Base-by-base conservation (phyloP, 2,113 vertebrate species). In the Peromyscus maniculatus region DNA sequence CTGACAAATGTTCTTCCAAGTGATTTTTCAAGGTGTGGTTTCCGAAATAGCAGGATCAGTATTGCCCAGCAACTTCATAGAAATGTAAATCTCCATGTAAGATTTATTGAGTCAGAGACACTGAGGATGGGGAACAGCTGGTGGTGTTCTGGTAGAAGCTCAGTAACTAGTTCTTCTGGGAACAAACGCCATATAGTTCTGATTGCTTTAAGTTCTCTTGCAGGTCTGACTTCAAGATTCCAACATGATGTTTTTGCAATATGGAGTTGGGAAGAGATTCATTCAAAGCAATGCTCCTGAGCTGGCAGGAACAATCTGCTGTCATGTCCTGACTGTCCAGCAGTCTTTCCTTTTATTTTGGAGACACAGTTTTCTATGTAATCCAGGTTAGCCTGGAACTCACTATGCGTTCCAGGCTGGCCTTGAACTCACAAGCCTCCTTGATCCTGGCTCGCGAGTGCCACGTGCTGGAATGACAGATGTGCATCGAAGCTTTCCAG, bases 101-200 rank as follows among this genome's bases (percentile, higher is more conserved):
- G 66, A 88, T 62, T 79, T 82, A 88, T 15, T 31, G 52, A 82
- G 55, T 75, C 72, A 52, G 86, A 93, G 80, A 84, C 26, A 57
- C 8, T 26, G 43, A 39, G 8, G 31, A 21, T 59, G 31, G 12
- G 17, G 69, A 43, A 3, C 0, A 5, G n/a, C 13, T 66, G 7
- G 13, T 33, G 9, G 17, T 59, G 4, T 92, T 57, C 2, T 66
- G 66, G 12, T 22, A 19, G 86, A 86, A 69, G 4, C 33, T 74
- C 79, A 67, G 49, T 19, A 33, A 36, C 36, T 2, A 43, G 66
- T 9, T 82, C n/a, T 33, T 52, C 43, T 31, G 57, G 55, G 55
- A 59, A 43, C 7, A 82, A 8, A 26, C 0, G 0, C 22, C 69
- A 1, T n/a, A 24, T 3, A 79, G 62, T n/a, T 59, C 17, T 46